phyloP scores from a whole-genome alignment of 2,888 invertebrate genomes.

The Saturnia pavonia region DNA sequence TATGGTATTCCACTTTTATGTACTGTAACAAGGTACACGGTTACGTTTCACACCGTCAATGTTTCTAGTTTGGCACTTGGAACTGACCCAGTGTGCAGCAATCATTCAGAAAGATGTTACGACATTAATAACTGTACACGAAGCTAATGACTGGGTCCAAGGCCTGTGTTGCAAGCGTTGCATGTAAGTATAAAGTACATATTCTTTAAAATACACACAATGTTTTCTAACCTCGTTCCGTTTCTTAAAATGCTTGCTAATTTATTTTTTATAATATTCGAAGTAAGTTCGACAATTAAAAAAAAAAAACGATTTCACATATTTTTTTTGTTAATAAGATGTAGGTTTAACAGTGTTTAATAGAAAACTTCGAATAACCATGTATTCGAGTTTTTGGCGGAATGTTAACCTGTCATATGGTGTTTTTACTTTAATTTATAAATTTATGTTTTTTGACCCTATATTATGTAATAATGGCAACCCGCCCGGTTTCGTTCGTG shows the following conservation, averaged over 20 bases:
- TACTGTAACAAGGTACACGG: neutral
- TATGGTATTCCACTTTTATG: neutral
- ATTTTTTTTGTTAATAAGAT: too few relatives aligned
- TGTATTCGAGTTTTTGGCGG: too few relatives aligned
- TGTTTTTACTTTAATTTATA: too few relatives aligned
- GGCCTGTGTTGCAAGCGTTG: conserved; percentile 58
- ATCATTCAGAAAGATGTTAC: conserved; percentile 46
- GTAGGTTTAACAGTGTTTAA: too few relatives aligned
- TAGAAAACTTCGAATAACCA: too few relatives aligned
- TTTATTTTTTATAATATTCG: conserved; percentile 16
- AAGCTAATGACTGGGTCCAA: conserved; percentile 57
- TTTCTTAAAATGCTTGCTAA: conserved; percentile 46
- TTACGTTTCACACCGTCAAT: conserved; percentile 30
- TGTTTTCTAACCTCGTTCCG: conserved; percentile 69
- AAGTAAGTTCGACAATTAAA: neutral
- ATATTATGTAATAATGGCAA: too few relatives aligned
- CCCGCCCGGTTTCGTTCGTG: too few relatives aligned
- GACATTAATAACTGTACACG: conserved; percentile 58
- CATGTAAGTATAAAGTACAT: conserved; percentile 44
- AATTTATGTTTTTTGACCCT: too few relatives aligned
- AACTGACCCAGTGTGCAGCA: conserved; percentile 15
- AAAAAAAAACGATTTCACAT: neutral
- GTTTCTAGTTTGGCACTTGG: conserved; percentile 10
- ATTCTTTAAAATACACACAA: conserved; percentile 46
- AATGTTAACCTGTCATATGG: too few relatives aligned